A percentile compares a stretch with the other conserved stretches of the same genome.
These are phyloP conservation scores for Alfaro cultratus DNA, from an alignment of 2,797 vertebrate genomes.

Conservation along the genomic window DNA sequence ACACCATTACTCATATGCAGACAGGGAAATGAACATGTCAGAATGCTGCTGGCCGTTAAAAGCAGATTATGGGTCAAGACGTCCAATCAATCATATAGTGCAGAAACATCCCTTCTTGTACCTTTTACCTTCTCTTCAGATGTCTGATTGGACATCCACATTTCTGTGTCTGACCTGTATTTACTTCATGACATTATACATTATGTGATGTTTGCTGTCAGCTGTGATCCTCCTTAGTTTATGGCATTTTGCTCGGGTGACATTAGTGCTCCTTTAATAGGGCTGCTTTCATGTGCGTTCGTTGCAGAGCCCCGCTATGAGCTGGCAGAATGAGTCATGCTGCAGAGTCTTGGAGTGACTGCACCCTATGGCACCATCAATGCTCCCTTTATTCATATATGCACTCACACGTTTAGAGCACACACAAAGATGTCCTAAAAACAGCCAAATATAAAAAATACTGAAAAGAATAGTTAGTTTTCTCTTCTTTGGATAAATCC, in stretches of 20 bases:
- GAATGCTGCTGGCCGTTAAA: constrained; percentile 30
- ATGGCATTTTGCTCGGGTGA: constrained; percentile 10
- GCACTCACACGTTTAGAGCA: background rate
- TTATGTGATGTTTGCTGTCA: background rate
- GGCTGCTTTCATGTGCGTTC: constrained; percentile 19
- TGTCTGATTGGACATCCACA: background rate
- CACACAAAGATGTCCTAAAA: constrained; percentile 4
- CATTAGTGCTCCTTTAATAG: constrained; percentile 4
- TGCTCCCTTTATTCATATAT: constrained; percentile 19
- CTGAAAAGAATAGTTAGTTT: background rate
- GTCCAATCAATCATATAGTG: constrained; percentile 24
- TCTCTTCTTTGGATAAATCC: background rate
- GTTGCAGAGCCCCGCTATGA: constrained; percentile 35
- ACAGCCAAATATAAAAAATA: background rate
- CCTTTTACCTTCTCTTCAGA: background rate
- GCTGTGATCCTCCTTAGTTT: constrained; percentile 10
- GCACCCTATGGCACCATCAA: constrained; percentile 45
- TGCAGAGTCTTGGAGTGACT: constrained; percentile 67
- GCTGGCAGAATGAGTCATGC: constrained; percentile 74
- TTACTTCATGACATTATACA: background rate
- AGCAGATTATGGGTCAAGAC: constrained; percentile 19
- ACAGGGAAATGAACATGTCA: constrained; percentile 28
- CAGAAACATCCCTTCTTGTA: constrained; percentile 8
- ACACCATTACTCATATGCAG: background rate
- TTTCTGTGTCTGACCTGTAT: background rate